Evolutionary conservation across 2,888 invertebrate genomes (phyloP).

Genomic region (Punctoribates punctum): DNA sequence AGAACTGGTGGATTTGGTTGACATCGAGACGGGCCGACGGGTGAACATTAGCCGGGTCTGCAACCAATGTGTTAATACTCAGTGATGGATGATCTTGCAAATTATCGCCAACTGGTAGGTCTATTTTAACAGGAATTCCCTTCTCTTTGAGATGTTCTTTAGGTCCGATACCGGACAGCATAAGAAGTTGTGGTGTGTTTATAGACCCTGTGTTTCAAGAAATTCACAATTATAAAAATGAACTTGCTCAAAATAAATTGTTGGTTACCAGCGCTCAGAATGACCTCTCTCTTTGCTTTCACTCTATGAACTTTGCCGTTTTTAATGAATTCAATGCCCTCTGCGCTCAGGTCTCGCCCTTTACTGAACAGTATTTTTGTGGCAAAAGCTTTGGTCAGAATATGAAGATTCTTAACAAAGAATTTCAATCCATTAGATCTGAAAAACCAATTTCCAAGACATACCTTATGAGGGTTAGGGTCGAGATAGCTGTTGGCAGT

Average conservation of each 20-base stretch:
- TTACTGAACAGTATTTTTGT: background rate
- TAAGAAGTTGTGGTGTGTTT: constrained; percentile 9
- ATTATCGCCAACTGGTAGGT: background rate
- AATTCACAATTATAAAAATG: background rate
- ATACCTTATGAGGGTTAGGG: background rate
- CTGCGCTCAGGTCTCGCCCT: background rate
- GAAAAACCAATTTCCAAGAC: no score
- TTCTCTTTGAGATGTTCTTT: background rate
- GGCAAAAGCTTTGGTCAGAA: background rate
- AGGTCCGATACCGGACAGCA: constrained; percentile 11
- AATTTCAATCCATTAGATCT: no score
- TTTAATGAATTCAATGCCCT: background rate
- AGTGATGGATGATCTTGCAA: constrained; percentile 3
- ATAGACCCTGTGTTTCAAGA: background rate
- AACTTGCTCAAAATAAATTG: background rate
- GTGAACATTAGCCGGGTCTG: background rate
- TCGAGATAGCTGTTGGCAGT: background rate
- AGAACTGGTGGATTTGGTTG: background rate
- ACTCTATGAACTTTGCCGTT: background rate
- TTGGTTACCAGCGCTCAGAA: background rate
- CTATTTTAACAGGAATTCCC: background rate
- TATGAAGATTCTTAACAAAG: background rate
- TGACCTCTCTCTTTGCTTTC: background rate
- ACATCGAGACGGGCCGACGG: background rate
- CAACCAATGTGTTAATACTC: background rate